These are phyloP conservation scores for Oreonectes daqikongensis DNA, from an alignment of 2,797 vertebrate species.

Conservation along the genomic window DNA sequence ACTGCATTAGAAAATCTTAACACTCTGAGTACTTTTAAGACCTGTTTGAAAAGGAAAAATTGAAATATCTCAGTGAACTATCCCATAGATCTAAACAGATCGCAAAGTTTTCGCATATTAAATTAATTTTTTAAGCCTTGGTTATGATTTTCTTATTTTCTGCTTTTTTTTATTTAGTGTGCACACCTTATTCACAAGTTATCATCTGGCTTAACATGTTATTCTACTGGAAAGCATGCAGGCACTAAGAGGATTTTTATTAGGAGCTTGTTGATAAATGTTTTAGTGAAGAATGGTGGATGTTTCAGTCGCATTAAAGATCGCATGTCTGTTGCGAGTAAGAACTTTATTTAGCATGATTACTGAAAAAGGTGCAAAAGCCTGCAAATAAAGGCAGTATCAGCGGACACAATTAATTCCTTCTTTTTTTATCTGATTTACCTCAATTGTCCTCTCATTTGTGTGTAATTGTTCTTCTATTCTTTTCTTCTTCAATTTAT, in stretches of 20 bases:
- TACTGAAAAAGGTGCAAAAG: background rate
- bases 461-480: background rate
- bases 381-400: background rate
- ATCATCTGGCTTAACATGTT: background rate
- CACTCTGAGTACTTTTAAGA: no score
- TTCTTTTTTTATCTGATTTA: background rate
- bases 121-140: background rate
- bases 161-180: background rate
- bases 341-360: background rate
- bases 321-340: no score
- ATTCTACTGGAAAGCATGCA: background rate
- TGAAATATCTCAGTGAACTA: no score
- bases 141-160: background rate
- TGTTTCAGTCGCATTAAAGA: background rate
- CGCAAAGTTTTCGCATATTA: no score
- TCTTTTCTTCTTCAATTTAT: conserved; percentile 24
- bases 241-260: background rate
- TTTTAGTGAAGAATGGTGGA: no score
- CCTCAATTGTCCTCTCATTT: background rate
- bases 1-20: no score
- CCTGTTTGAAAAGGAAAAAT: no score
- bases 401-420: background rate
- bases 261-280: background rate
- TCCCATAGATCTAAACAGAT: background rate
- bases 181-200: background rate